Evolutionary conservation across 2,888 invertebrate genomes (phyloP).

Genomic region (Drosophila niveifrons): DNA sequence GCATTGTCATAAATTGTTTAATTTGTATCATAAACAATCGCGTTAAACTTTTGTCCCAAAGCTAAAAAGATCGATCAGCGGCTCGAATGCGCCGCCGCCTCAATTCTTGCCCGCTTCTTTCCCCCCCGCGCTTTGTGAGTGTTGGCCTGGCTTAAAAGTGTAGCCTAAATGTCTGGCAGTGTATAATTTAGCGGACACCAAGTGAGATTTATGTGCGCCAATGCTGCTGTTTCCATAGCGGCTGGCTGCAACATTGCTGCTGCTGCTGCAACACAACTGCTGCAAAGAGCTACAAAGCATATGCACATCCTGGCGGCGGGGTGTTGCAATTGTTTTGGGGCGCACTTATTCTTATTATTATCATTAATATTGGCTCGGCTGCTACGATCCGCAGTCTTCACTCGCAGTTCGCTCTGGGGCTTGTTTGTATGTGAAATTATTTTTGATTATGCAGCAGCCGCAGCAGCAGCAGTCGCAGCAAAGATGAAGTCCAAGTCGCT

Average conservation of each 20-base stretch:
- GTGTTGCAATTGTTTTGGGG: constrained; percentile 77
- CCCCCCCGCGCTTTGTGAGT: neutral
- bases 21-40: constrained; percentile 86
- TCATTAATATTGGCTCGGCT: constrained; percentile 73
- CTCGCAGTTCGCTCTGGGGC: constrained; percentile 66
- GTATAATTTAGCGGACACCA: constrained; percentile 86
- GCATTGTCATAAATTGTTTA: constrained; percentile 86
- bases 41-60: constrained; percentile 85
- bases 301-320: constrained; percentile 50
- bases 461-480: constrained; percentile 29
- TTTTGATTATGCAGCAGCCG: constrained; percentile 77
- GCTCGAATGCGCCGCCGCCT: constrained; percentile 32
- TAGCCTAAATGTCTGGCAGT: constrained; percentile 85
- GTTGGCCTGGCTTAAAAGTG: constrained; percentile 77
- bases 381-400: constrained; percentile 36
- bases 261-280: neutral
- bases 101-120: constrained; percentile 30
- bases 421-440: constrained; percentile 81
- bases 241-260: constrained; percentile 38
- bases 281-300: neutral
- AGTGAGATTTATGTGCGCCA: constrained; percentile 85
- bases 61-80: constrained; percentile 84
- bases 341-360: constrained; percentile 82
- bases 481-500: constrained; percentile 1
- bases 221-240: constrained; percentile 68